Percentiles rank a stretch among this genome's conserved stretches.
These are phyloP conservation scores for Ptilodon capucinus DNA, from an alignment of 2,888 invertebrate species.

Conservation along the genomic window DNA sequence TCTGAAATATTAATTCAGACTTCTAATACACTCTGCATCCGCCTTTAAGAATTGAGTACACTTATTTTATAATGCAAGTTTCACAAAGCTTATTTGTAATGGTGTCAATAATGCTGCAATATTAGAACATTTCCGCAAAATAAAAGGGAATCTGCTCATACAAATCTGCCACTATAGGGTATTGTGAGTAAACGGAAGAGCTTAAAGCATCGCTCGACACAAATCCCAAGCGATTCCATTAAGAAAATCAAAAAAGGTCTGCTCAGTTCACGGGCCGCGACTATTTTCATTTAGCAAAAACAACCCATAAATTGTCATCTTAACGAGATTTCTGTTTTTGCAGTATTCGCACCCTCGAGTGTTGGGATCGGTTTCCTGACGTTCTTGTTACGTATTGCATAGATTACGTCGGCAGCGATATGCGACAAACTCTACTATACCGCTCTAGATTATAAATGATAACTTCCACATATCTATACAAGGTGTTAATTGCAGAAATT, in stretches of 20 bases:
- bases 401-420: slow-evolving; percentile 57
- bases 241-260: slow-evolving; percentile 82
- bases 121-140: slow-evolving; percentile 18
- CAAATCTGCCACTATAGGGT: slow-evolving; percentile 51
- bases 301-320: slow-evolving; percentile 83
- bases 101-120: slow-evolving; percentile 30
- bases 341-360: slow-evolving; percentile 73
- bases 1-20: no score
- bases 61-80: no score
- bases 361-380: slow-evolving; percentile 58
- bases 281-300: slow-evolving; percentile 83
- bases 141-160: slow-evolving; percentile 45
- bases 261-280: slow-evolving; percentile 74
- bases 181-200: slow-evolving; percentile 61
- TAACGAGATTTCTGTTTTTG: slow-evolving; percentile 82
- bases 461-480: no score
- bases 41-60: no score
- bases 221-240: slow-evolving; percentile 82
- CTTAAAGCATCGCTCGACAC: slow-evolving; percentile 73
- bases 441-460: no score
- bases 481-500: no score
- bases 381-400: slow-evolving; percentile 39
- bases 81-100: slow-evolving; percentile 6
- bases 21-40: no score
- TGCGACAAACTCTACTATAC: no score